phyloP scores from a whole-genome alignment of 2,113 vertebrate species.

The Archilochus colubris region DNA sequence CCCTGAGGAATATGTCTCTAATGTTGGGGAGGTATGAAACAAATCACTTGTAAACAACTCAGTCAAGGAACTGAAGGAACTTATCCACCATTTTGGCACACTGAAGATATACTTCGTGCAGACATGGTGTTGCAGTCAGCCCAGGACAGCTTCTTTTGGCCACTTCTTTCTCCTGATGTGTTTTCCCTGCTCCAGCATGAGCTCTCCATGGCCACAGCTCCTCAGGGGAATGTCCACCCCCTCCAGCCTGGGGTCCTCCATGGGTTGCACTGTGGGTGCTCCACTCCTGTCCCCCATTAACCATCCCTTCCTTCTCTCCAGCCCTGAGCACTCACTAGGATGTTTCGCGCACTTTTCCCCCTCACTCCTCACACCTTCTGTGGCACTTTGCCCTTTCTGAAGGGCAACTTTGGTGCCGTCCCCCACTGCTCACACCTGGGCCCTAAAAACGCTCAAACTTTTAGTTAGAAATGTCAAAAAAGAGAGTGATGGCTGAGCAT shows the following conservation, averaged over 20 bases:
- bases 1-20: not conserved
- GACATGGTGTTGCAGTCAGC: not conserved
- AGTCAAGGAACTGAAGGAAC: not conserved
- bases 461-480: not conserved
- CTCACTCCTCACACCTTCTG: not conserved
- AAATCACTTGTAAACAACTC: not conserved
- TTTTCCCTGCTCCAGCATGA: rapidly evolving
- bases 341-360: not conserved
- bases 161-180: rapidly evolving
- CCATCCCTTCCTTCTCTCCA: too few relatives aligned
- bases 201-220: not conserved
- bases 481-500: rapidly evolving
- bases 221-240: rapidly evolving
- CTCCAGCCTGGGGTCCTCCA: too few relatives aligned
- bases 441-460: not conserved
- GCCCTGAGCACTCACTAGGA: not conserved
- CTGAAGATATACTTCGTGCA: not conserved
- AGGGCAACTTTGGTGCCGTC: too few relatives aligned
- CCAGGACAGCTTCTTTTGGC: not conserved
- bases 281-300: too few relatives aligned
- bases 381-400: not conserved
- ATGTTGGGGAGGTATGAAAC: rapidly evolving
- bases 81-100: not conserved
- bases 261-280: not conserved
- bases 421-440: too few relatives aligned